Evolutionary conservation across 2,797 vertebrate species (phyloP), one percentile per base, ranked within the genome.

Genomic region (Coranthus polyacanthus): DNA sequence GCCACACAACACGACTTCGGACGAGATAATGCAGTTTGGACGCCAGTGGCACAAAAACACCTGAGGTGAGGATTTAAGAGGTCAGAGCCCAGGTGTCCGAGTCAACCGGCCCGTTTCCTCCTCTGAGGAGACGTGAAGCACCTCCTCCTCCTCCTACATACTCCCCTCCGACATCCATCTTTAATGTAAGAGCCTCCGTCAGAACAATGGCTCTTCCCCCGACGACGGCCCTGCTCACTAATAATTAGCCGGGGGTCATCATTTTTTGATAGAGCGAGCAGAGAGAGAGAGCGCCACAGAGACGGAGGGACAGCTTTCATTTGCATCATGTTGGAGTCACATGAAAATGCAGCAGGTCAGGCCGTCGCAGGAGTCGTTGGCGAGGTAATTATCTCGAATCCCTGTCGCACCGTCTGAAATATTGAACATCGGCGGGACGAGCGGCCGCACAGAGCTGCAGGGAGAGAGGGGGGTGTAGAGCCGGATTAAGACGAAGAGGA

Each of bases 171-270:
- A 80, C 88, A 88, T 91, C 78, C 82, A 92, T 89, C 80, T 91
- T 92, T 91, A 89, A 92, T 91, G 90, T 85, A 68, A 73, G 76
- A 84, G 83, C 81, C 80, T 83, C 72, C 32, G 17, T 53, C 75
- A 75, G 86, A 90, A 88, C 90, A 89, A 89, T 82, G 82, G 75
- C 78, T 59, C 49, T 12, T 82, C 84, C 85, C 84, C 38, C 0
- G 43, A 52, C 59, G 74, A 52, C 32, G 72, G 70, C 51, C 63
- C 68, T 12, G 49, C 81, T 75, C 5, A 3, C 78, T 79, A 64
- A 91, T 92, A 88, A 92, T 93, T 89, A 92, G 85, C 85, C 60
- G 10, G 68, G 72, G 89, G 89, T 91, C 91, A 92, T 88, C 68
- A 88, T 84, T 92, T 90, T 91, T 89, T 91, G 86, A 92, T 88